Evolutionary conservation across 2,888 invertebrate species (phyloP).

Genomic region (Melanchra persicariae): DNA sequence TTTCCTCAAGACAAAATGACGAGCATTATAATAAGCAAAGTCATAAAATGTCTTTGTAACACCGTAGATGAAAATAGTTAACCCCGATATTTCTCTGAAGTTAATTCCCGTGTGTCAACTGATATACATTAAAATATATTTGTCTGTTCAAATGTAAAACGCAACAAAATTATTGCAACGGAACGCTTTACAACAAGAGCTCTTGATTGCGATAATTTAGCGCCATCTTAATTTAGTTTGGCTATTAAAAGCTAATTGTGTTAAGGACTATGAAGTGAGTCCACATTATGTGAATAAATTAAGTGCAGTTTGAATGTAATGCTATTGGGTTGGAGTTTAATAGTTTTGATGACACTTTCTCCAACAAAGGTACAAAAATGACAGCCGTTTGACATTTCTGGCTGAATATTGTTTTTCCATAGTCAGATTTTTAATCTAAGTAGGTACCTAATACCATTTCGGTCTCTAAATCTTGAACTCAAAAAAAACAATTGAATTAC

Average conservation of each 20-base stretch:
- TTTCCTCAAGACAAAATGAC: slow-evolving; percentile 32
- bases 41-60: slow-evolving; percentile 50
- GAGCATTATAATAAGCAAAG: slow-evolving; percentile 41
- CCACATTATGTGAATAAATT: slow-evolving; percentile 63
- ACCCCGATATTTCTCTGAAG: slow-evolving; percentile 57
- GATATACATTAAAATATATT: slow-evolving; percentile 66
- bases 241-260: slow-evolving; percentile 84
- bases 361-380: slow-evolving; percentile 22
- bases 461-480: neutral
- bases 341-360: slow-evolving; percentile 29
- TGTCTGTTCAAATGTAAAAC: slow-evolving; percentile 65
- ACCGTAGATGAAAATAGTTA: slow-evolving; percentile 64
- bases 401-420: slow-evolving; percentile 1
- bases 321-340: slow-evolving; percentile 30
- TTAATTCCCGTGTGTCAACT: slow-evolving; percentile 65
- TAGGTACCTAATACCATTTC: neutral
- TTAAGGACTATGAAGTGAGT: slow-evolving; percentile 76
- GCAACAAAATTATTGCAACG: slow-evolving; percentile 70
- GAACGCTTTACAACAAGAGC: slow-evolving; percentile 70
- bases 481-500: slow-evolving; percentile 2
- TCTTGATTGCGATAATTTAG: slow-evolving; percentile 83
- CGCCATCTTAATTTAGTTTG: slow-evolving; percentile 82
- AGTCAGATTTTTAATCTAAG: neutral
- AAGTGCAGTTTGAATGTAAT: slow-evolving; percentile 44
- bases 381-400: slow-evolving; percentile 26